phyloP scores from a whole-genome alignment of 2,888 invertebrate species.

The Pyrgus malvae region DNA sequence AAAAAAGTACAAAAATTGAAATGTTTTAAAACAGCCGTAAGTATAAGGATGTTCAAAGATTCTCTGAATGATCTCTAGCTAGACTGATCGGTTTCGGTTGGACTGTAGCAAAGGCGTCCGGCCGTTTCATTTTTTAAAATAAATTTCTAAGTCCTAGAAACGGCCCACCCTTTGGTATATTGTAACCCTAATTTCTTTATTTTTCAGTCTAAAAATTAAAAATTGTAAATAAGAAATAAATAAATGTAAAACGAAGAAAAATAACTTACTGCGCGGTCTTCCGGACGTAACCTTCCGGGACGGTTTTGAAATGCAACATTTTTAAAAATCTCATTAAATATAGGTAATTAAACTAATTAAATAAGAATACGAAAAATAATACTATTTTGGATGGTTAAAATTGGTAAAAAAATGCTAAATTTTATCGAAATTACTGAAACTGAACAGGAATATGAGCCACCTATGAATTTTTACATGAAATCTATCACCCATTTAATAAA shows the following conservation, averaged over 20 bases:
- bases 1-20: no score
- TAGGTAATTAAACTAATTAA: constrained; percentile 34
- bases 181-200: neutral
- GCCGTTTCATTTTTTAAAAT: no score
- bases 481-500: constrained; percentile 76
- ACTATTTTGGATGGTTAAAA: constrained; percentile 9
- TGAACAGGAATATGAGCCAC: constrained; percentile 79
- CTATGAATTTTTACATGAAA: constrained; percentile 69
- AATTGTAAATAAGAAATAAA: neutral
- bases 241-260: neutral
- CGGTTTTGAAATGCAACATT: constrained; percentile 68
- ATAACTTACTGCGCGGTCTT: constrained; percentile 66
- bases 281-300: constrained; percentile 70
- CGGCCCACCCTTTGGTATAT: no score
- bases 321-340: constrained; percentile 39
- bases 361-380: constrained; percentile 29
- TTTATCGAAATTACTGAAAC: constrained; percentile 77
- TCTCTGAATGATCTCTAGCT: no score
- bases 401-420: constrained; percentile 42
- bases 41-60: no score
- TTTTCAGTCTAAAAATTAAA: neutral
- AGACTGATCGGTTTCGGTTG: no score
- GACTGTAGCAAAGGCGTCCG: no score
- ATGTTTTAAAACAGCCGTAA: no score
- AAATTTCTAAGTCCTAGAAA: no score